Evolutionary conservation across 2,888 invertebrate species (phyloP), one percentile per base, ranked within the genome.

Genomic region (Leptodirus hochenwartii): DNA sequence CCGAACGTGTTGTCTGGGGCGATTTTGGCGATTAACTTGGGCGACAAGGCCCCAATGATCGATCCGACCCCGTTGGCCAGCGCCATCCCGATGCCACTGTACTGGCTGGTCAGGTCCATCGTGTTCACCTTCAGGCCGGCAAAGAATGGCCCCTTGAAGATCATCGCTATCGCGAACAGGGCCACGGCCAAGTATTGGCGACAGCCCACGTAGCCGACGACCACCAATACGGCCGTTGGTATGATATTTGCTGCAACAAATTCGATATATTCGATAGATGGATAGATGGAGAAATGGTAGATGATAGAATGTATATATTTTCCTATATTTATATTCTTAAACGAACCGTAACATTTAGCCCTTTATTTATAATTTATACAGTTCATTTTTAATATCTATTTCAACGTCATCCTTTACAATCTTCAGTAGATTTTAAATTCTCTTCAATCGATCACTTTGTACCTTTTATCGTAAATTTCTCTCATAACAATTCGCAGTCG

Each of bases 101-200:
- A 40, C 31, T 40, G 37, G 22, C 34, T 26, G 9, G 39, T 33
- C 3, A 40, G 12, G 24, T 41, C 41, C n/a, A 39, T 17, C 11
- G 33, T 26, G 22, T 41, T 38, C 4, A 40, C 35, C 20, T 36
- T 39, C 20, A 37, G 8, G n/a, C 40, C 37, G 10, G 33, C 15
- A 26, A 32, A 41, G 15, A 34, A 34, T 1, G 37, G 33, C 8
- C 39, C 40, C 26, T 36, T 39, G 8, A 31, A 20, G 13, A 33
- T 15, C 27, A 35, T 26, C 4, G 30, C 30, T 2, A 37, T 5
- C n/a, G 30, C 29, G 14, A 36, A 34, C 25, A 37, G 29, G 3
- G 13, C 12, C 5, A 34, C 9, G 3, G 30, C 35, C 1, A 23
- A 6, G 2, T 13, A n/a, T 3, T 32, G 25, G 20, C 34, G 15